phyloP scores from a whole-genome alignment of 2,113 vertebrate species.

The Glaucidium brasilianum region DNA sequence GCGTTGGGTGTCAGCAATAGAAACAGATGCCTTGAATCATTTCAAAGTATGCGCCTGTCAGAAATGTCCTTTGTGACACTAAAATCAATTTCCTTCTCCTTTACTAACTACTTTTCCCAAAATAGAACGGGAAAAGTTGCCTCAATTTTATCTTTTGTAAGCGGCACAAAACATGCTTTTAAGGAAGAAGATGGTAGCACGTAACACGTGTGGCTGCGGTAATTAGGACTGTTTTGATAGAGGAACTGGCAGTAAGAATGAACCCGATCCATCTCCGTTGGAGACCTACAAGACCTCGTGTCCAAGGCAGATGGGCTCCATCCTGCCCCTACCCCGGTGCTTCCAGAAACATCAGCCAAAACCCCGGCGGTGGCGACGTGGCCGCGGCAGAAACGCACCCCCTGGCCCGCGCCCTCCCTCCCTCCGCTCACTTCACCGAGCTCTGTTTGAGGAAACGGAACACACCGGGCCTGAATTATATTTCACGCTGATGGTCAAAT shows the following conservation, averaged over 20 bases:
- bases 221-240: constrained; percentile 83
- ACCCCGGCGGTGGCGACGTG: background rate
- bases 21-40: constrained; percentile 77
- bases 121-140: constrained; percentile 46
- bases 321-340: accelerated
- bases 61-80: constrained; percentile 69
- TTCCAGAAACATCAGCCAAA: background rate
- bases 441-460: accelerated
- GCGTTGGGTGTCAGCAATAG: constrained; percentile 61
- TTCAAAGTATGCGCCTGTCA: constrained; percentile 74
- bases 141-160: constrained; percentile 28
- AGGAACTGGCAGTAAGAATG: constrained; percentile 62
- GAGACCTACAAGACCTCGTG: background rate
- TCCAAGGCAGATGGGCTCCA: background rate
- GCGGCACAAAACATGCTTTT: constrained; percentile 42
- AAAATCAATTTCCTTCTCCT: constrained; percentile 74
- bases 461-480: accelerated
- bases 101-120: constrained; percentile 59
- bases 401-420: accelerated
- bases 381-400: background rate
- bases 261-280: constrained; percentile 25
- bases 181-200: constrained; percentile 33
- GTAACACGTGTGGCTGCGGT: constrained; percentile 46
- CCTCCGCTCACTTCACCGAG: accelerated
- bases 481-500: background rate